These are phyloP conservation scores for Malurus melanocephalus DNA, from an alignment of 2,113 vertebrate genomes.

Conservation along the genomic window DNA sequence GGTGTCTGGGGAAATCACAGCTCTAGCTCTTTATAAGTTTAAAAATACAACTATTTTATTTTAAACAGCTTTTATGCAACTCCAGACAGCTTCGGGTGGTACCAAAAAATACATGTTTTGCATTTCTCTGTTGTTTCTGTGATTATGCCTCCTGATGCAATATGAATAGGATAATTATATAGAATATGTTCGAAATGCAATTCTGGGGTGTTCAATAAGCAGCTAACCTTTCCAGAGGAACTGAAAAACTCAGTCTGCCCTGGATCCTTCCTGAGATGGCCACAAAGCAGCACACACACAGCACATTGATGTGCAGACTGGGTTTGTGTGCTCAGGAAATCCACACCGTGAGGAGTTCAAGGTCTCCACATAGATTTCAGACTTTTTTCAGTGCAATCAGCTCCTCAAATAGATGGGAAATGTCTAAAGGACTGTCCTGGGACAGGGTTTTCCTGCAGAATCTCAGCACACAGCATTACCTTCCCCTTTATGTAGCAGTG, in stretches of 20 bases:
- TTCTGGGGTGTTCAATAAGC: neutral
- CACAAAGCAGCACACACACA: neutral
- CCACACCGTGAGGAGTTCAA: neutral
- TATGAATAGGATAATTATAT: neutral
- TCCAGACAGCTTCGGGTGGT: neutral
- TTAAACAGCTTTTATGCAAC: conserved; percentile 3
- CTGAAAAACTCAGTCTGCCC: neutral
- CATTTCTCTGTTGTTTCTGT: neutral
- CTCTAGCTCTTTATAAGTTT: neutral
- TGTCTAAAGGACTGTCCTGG: neutral
- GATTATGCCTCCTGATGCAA: neutral
- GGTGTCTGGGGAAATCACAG: conserved; percentile 29
- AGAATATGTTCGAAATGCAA: neutral
- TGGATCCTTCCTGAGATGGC: neutral
- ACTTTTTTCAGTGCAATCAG: neutral
- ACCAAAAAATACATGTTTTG: neutral
- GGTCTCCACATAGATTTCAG: neutral
- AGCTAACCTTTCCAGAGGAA: neutral
- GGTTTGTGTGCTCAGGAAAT: neutral
- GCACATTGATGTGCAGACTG: accelerated
- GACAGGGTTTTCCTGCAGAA: neutral
- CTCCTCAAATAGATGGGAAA: neutral
- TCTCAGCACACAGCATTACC: neutral
- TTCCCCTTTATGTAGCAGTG: accelerated
- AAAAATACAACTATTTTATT: conserved; percentile 7